A percentile compares a stretch with the other conserved stretches of the same genome.
Conservation (phyloP, 2,113 vertebrate species). For the Hyperoodon ampullatus region DNA sequence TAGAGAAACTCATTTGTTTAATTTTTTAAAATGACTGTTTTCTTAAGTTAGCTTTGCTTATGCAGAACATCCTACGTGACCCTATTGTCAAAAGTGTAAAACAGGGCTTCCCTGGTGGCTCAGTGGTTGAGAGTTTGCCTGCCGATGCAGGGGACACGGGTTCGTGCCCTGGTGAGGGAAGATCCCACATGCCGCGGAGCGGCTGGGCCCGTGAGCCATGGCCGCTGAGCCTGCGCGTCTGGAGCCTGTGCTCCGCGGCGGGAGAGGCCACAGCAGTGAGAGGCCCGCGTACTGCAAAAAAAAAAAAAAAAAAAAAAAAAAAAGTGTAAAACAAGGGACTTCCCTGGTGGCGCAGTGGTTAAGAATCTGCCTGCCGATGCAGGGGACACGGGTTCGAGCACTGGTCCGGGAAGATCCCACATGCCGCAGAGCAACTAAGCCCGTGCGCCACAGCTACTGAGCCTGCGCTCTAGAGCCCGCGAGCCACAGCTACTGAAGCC, state of each 20-base stretch:
- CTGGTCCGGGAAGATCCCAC: neutral
- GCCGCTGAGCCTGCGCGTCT: no score
- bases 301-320: no score
- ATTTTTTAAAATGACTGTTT: neutral
- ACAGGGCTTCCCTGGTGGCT: neutral
- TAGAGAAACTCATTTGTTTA: neutral
- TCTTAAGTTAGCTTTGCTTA: neutral
- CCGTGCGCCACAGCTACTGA: no score
- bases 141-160: neutral
- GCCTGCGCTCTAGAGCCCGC: no score
- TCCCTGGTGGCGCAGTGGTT: neutral
- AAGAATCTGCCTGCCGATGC: neutral
- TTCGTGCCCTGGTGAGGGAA: neutral
- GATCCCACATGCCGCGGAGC: neutral
- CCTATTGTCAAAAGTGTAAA: fast-evolving
- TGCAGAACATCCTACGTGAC: fast-evolving
- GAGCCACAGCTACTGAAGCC: no score
- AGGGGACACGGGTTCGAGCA: neutral
- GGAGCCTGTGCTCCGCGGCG: no score
- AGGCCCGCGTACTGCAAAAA: no score
- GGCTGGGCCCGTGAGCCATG: no score
- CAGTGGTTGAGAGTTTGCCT: neutral
- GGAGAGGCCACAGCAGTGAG: no score
- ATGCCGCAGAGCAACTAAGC: neutral
- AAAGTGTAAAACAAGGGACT: fast-evolving